phyloP scores from a whole-genome alignment of 2,113 vertebrate genomes.

The Penelope pileata region DNA sequence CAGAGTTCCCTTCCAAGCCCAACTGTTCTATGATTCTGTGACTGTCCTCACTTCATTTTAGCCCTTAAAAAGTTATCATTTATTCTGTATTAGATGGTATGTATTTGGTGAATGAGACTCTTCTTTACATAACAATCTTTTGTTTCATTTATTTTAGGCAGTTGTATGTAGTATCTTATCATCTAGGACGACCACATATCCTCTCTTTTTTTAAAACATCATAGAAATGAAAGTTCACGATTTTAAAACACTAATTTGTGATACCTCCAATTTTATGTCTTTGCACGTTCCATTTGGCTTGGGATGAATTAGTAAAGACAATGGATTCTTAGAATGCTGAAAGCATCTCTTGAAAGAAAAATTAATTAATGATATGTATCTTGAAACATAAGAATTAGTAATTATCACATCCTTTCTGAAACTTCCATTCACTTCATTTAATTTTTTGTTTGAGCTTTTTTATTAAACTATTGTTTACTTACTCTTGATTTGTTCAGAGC shows the following conservation, averaged over 20 bases:
- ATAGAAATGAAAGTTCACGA: not conserved
- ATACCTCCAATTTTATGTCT: not conserved
- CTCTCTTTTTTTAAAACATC: not conserved
- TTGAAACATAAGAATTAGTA: not conserved
- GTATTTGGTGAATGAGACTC: not conserved
- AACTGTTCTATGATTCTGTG: not conserved
- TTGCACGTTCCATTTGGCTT: not conserved
- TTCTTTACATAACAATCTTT: not conserved
- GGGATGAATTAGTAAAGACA: not conserved
- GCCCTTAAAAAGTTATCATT: not conserved
- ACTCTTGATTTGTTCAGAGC: not conserved
- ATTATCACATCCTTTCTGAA: not conserved
- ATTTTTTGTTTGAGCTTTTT: not conserved
- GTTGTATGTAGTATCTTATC: not conserved
- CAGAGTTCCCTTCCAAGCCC: not conserved
- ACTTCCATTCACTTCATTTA: not conserved
- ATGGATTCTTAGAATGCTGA: not conserved
- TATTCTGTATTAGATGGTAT: not conserved
- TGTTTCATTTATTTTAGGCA: not conserved
- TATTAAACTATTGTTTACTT: not conserved
- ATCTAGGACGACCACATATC: not conserved
- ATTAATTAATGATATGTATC: not conserved
- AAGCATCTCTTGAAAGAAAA: not conserved
- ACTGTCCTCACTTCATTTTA: not conserved
- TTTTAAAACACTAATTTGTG: not conserved